Evolutionary conservation across 37 sponge, comb jelly and placozoan genomes (phyloP), one percentile per base, ranked within the genome.

Genomic region (Ianthella basta): DNA sequence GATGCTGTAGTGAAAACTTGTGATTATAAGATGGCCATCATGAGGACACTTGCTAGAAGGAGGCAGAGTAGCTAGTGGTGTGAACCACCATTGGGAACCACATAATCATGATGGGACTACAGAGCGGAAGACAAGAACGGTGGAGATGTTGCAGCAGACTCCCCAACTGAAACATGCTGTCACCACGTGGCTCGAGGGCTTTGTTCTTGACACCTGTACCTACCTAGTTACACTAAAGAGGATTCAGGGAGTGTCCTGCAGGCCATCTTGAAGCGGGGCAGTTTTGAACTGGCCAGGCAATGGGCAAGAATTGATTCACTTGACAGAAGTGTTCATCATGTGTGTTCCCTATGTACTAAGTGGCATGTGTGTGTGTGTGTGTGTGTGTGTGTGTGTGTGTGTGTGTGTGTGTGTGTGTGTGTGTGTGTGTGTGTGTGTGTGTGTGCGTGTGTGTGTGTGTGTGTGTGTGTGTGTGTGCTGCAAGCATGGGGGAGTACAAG

Each of bases 291-390:
- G 29, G 88, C 88, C 20, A 55, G 50, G 55, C 54, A 78, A 59
- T 94, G 94, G 91, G 83, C 59, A 2, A 38, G 20, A 18, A 86
- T 88, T 55, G 88, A 94, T 59, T 34, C 21, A 1, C 59, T 89
- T 4, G 70, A 68, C 0, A 29, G 69, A 36, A 35, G 33, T 12
- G 54, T 86, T 12, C 55, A 32, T 34, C 77, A 55, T 6, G 87
- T 84, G 41, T 55, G 63, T 56, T 27, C 15, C 20, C 37, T 21
- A 39, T 40, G 34, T 63, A 10, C n/a, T 83, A 32, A 68, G 70
- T 63, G 66, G 80, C 54, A 25, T 55, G 29, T 55, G 57, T 80
- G 56, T 55, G 80, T 55, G 80, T 55, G 57, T 55, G 15, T 55
- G 80, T 55, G 50, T 44, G 50, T 44, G 50, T 44, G 13, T 30